phyloP scores from a whole-genome alignment of 92 coral and sea anemone genomes.

The Palythoa heliodiscus region DNA sequence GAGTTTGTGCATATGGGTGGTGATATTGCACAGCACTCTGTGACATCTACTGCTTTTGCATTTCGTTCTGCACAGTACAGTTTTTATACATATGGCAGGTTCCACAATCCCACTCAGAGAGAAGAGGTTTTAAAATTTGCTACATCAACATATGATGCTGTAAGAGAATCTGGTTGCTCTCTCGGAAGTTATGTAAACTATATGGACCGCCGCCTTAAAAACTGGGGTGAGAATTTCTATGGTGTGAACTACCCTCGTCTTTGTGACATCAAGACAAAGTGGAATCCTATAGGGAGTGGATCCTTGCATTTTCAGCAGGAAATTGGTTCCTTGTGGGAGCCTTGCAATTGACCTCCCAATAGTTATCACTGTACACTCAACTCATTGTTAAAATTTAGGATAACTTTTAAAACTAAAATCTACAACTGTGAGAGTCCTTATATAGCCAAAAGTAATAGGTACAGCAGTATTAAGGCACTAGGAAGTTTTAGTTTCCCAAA shows the following conservation, averaged over 20 bases:
- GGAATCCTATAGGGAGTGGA: conserved; percentile 83
- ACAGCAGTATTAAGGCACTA: too few relatives aligned
- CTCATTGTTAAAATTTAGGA: too few relatives aligned
- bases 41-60: conserved; percentile 69
- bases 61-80: conserved; percentile 75
- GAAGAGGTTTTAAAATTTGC: conserved; percentile 69
- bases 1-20: conserved; percentile 95
- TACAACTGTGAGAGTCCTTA: too few relatives aligned
- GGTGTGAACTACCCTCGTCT: conserved; percentile 74
- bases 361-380: too few relatives aligned
- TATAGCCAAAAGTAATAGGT: too few relatives aligned
- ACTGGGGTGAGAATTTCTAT: conserved; percentile 77
- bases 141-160: conserved; percentile 71
- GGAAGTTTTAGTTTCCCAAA: too few relatives aligned
- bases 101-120: conserved; percentile 51
- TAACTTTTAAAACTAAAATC: too few relatives aligned
- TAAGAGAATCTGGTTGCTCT: conserved; percentile 63
- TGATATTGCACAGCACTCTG: conserved; percentile 62
- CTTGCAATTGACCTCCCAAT: conserved; percentile 18
- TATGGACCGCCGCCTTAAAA: conserved; percentile 71
- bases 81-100: conserved; percentile 79
- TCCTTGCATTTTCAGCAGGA: conserved; percentile 86
- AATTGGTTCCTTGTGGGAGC: conserved; percentile 88
- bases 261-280: conserved; percentile 70
- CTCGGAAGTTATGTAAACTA: conserved; percentile 88